phyloP scores from a whole-genome alignment of 2,113 vertebrate species.

The Cyprinodon tularosa region DNA sequence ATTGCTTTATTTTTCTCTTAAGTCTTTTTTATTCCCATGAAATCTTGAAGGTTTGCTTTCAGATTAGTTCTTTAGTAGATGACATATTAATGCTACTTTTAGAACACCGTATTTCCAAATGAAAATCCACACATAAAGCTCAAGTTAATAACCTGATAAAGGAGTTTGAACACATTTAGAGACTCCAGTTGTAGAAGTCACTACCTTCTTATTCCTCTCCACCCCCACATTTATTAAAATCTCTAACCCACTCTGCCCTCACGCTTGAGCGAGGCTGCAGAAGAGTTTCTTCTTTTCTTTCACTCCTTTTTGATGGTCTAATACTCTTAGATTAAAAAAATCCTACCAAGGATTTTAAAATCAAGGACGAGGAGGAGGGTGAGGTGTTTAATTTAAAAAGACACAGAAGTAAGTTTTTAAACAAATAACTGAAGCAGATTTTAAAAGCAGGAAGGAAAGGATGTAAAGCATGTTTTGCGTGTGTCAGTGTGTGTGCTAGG shows the following conservation, averaged over 20 bases:
- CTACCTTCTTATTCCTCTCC: conserved; percentile 6
- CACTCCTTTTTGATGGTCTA: conserved; percentile 3
- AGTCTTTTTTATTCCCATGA: not conserved
- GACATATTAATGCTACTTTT: not conserved
- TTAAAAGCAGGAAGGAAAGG: conserved; percentile 18
- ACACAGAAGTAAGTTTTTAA: conserved; percentile 19
- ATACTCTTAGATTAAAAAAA: conserved; percentile 2
- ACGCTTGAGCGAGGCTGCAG: not conserved
- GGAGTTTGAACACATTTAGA: conserved; percentile 14
- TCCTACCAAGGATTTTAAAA: not conserved
- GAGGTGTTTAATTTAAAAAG: not conserved
- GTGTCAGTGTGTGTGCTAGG: not conserved
- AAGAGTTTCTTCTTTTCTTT: conserved; percentile 13
- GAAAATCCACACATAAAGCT: conserved; percentile 2
- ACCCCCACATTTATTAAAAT: conserved; percentile 39
- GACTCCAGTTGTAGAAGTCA: not conserved
- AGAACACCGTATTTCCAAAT: not conserved
- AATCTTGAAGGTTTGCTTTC: not conserved
- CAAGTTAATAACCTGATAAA: conserved; percentile 10
- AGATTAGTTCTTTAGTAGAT: not conserved
- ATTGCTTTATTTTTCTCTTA: not conserved
- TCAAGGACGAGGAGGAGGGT: not conserved
- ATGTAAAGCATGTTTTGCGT: conserved; percentile 3
- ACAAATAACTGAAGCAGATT: conserved; percentile 13
- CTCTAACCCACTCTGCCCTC: conserved; percentile 7